Evolutionary conservation across 1,140 invertebrate genomes (phyloP).

Genomic region (Drosophila neocordata): DNA sequence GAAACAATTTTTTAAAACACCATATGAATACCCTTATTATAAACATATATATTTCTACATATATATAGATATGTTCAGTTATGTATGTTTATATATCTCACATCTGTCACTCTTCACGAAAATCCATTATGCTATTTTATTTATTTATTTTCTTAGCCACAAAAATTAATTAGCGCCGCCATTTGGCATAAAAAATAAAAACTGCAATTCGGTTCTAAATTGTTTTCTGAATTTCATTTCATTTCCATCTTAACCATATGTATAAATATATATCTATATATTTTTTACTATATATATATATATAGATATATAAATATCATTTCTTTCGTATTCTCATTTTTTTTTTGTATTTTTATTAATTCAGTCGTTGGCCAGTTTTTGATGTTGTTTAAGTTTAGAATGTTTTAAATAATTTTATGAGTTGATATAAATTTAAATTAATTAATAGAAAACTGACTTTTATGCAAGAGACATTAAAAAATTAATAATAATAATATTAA

Average conservation of each 20-base stretch:
- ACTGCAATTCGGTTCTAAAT: conserved; percentile 23
- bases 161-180: conserved; percentile 58
- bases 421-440: conserved; percentile 79
- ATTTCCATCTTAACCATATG: neutral
- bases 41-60: neutral
- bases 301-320: conserved; percentile 32
- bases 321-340: no score
- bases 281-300: conserved; percentile 49
- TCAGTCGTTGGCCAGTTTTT: conserved; percentile 41
- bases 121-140: conserved; percentile 48
- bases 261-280: conserved; percentile 49
- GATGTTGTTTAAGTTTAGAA: conserved; percentile 61
- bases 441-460: conserved; percentile 76
- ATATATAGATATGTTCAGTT: neutral
- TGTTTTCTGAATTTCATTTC: conserved; percentile 7
- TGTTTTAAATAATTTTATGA: conserved; percentile 74
- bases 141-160: conserved; percentile 51
- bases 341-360: conserved; percentile 18
- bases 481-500: conserved; percentile 21
- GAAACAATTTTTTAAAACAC: no score
- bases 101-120: conserved; percentile 5
- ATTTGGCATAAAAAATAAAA: conserved; percentile 43
- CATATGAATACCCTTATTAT: neutral
- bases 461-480: conserved; percentile 63
- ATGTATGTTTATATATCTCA: conserved; percentile 16